Conservation (phyloP, 1,140 invertebrate species). For the Pseudoatta argentina region DNA sequence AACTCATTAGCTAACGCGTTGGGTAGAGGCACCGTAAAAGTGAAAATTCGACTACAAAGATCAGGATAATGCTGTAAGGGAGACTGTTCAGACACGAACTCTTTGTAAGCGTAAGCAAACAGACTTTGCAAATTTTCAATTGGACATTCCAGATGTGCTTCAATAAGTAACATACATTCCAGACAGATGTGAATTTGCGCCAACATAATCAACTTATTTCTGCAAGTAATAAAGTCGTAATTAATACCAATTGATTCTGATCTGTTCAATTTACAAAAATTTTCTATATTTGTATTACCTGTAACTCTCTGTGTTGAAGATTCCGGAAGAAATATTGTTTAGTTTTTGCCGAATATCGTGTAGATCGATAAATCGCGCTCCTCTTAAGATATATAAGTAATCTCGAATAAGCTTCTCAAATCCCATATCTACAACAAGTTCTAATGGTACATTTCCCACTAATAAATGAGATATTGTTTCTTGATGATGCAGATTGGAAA, state of each 20-base stretch:
- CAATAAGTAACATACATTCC: constrained; percentile 81
- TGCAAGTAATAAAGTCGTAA: constrained; percentile 62
- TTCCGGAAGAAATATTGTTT: constrained; percentile 55
- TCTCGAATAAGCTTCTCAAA: constrained; percentile 82
- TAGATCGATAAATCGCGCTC: constrained; percentile 72
- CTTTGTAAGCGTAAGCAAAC: constrained; percentile 73
- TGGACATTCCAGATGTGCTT: constrained; percentile 78
- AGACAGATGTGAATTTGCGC: constrained; percentile 81
- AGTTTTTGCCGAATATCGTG: constrained; percentile 75
- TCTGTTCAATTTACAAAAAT: constrained; percentile 13
- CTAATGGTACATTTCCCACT: constrained; percentile 76
- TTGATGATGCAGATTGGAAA: constrained; percentile 68
- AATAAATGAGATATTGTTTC: constrained; percentile 70
- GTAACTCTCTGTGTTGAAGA: constrained; percentile 76
- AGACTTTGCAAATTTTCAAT: constrained; percentile 74
- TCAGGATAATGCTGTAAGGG: constrained; percentile 72
- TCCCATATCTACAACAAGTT: constrained; percentile 81
- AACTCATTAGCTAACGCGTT: constrained; percentile 72
- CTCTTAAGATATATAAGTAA: constrained; percentile 79
- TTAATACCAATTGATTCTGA: constrained; percentile 15
- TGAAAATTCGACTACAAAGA: constrained; percentile 71
- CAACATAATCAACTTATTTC: constrained; percentile 75
- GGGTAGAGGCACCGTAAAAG: constrained; percentile 70
- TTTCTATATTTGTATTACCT: constrained; percentile 65
- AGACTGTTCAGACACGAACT: constrained; percentile 73